Percentiles rank a stretch among this genome's conserved stretches.
Evolutionary conservation across 2,797 vertebrate species (phyloP).

Genomic region (Kryptolebias ocellatus): DNA sequence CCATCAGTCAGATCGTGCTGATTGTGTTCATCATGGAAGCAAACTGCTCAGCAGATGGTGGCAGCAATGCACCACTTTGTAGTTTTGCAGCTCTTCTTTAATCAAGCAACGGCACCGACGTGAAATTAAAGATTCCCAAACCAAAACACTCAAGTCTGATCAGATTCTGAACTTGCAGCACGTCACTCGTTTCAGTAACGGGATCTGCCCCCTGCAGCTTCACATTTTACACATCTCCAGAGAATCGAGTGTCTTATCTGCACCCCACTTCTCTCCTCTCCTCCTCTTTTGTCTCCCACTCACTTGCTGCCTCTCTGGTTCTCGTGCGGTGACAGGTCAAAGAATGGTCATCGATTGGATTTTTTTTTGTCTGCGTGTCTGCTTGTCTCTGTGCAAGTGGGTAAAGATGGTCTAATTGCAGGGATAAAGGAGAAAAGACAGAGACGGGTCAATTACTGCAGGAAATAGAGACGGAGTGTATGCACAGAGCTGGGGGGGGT

Average conservation of each 20-base stretch:
- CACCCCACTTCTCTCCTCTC: not conserved
- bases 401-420: slow-evolving; percentile 60
- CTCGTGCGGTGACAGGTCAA: slow-evolving; percentile 52
- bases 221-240: slow-evolving; percentile 5
- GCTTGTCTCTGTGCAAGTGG: slow-evolving; percentile 7
- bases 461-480: slow-evolving; percentile 54
- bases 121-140: not conserved
- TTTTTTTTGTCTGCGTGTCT: slow-evolving; percentile 1
- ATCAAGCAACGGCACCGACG: not conserved
- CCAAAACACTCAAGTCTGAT: not conserved
- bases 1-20: not conserved
- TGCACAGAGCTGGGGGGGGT: slow-evolving; percentile 27
- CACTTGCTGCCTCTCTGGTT: slow-evolving; percentile 21
- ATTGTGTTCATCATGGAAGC: not conserved
- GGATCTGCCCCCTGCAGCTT: not conserved
- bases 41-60: slow-evolving; percentile 23
- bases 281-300: slow-evolving; percentile 1
- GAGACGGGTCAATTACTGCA: slow-evolving; percentile 67
- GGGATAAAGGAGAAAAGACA: slow-evolving; percentile 49
- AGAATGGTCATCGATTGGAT: slow-evolving; percentile 48
- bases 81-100: slow-evolving; percentile 7
- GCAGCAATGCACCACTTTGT: slow-evolving; percentile 17
- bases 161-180: not conserved
- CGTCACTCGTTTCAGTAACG: slow-evolving; percentile 4
- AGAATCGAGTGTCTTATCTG: slow-evolving; percentile 17